These are phyloP conservation scores for Kryphioiulus occultus DNA, from an alignment of 2,888 invertebrate genomes.

Conservation along the genomic window DNA sequence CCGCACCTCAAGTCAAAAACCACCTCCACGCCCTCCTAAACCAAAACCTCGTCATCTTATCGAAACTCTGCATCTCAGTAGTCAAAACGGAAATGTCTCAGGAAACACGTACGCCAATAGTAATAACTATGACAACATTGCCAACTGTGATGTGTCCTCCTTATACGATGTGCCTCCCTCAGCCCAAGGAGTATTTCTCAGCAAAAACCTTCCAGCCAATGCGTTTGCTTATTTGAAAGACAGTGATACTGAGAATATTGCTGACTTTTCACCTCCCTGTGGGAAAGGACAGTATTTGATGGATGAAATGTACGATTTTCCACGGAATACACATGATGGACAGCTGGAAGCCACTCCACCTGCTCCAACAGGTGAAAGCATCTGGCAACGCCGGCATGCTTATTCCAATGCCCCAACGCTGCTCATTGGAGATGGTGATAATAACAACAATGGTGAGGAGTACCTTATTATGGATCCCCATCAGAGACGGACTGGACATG, in stretches of 20 bases:
- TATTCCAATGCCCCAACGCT: slow-evolving; percentile 71
- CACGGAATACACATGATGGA: slow-evolving; percentile 62
- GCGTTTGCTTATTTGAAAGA: slow-evolving; percentile 59
- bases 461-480: slow-evolving; percentile 53
- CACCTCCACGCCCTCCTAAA: slow-evolving; percentile 80
- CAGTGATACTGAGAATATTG: slow-evolving; percentile 46
- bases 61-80: slow-evolving; percentile 58
- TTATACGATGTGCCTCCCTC: slow-evolving; percentile 52
- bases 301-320: slow-evolving; percentile 74
- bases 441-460: slow-evolving; percentile 56
- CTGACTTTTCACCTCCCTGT: slow-evolving; percentile 47
- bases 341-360: slow-evolving; percentile 55
- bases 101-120: not conserved
- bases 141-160: slow-evolving; percentile 10
- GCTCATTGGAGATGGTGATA: slow-evolving; percentile 62
- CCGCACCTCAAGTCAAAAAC: slow-evolving; percentile 38
- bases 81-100: slow-evolving; percentile 43
- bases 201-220: slow-evolving; percentile 67
- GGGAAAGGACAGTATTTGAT: slow-evolving; percentile 48
- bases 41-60: slow-evolving; percentile 75
- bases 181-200: slow-evolving; percentile 46
- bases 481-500: slow-evolving; percentile 44
- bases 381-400: slow-evolving; percentile 64
- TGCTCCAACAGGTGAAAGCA: slow-evolving; percentile 52
- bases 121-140: slow-evolving; percentile 49